Evolutionary conservation across 2,888 invertebrate genomes (phyloP).

Genomic region (Tachina lurida): DNA sequence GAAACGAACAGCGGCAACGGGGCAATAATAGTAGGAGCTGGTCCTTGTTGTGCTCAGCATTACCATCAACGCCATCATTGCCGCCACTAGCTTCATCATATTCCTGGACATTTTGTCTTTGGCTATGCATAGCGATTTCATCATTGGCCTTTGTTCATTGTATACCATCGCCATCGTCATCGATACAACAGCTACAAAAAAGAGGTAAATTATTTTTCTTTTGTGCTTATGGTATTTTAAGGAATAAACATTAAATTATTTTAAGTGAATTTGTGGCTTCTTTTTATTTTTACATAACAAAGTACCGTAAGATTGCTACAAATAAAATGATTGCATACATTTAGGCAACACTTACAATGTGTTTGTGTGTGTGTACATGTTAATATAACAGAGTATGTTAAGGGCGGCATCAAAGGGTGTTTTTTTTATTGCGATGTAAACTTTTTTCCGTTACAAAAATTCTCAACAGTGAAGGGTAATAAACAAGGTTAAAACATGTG

Average conservation of each 20-base stretch:
- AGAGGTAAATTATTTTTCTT: conserved; percentile 78
- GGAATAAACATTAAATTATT: conserved; percentile 7
- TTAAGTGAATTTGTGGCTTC: conserved; percentile 58
- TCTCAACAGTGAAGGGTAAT: too few species aligned
- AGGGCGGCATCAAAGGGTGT: neutral
- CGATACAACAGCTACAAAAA: conserved; percentile 82
- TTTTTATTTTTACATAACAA: conserved; percentile 5
- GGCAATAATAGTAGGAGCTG: conserved; percentile 1
- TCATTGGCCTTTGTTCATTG: conserved; percentile 80
- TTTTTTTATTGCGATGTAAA: too few species aligned
- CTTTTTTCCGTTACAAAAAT: too few species aligned
- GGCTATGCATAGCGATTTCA: conserved; percentile 77
- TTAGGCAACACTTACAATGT: neutral
- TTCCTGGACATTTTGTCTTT: conserved; percentile 77
- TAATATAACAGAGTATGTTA: conserved; percentile 4
- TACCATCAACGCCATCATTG: conserved; percentile 20
- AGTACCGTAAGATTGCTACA: neutral
- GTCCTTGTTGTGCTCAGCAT: conserved; percentile 31
- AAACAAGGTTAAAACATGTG: too few species aligned
- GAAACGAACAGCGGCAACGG: conserved; percentile 30
- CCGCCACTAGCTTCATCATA: conserved; percentile 32
- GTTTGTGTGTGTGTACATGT: too few species aligned
- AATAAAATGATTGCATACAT: conserved; percentile 30
- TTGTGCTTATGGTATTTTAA: neutral
- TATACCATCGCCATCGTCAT: conserved; percentile 79